Percentiles rank a stretch among this genome's conserved stretches.
Evolutionary conservation across 2,797 vertebrate species (phyloP).

Genomic region (Dendrocincla tyrannina): DNA sequence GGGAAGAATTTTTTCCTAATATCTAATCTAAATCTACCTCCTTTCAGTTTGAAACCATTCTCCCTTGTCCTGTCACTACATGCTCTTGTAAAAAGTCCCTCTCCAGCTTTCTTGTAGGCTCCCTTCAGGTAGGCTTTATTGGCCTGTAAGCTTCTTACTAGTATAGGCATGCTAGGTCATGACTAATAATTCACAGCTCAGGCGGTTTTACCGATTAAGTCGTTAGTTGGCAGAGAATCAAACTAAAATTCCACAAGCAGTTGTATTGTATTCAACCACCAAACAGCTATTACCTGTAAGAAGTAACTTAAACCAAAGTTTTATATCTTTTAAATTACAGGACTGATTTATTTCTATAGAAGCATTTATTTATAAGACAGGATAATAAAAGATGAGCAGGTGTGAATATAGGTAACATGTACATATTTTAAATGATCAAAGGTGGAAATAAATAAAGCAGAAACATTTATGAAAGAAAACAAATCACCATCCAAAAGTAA

Average conservation of each 20-base stretch:
- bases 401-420: conserved; percentile 18
- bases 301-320: conserved; percentile 55
- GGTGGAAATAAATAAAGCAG: neutral
- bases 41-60: neutral
- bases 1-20: neutral
- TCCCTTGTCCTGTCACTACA: neutral
- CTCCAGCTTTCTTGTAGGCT: neutral
- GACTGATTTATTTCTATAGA: conserved; percentile 34
- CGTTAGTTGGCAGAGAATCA: conserved; percentile 44
- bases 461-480: neutral
- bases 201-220: conserved; percentile 31
- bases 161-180: conserved; percentile 64
- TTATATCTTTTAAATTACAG: conserved; percentile 54
- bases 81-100: neutral
- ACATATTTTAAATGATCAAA: conserved; percentile 59
- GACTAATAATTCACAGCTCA: conserved; percentile 14
- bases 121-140: conserved; percentile 25
- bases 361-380: conserved; percentile 37
- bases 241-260: conserved; percentile 39
- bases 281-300: conserved; percentile 50
- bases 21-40: neutral
- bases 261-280: conserved; percentile 11
- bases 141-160: conserved; percentile 73
- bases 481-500: neutral
- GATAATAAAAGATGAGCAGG: conserved; percentile 39